Base-by-base conservation (phyloP, 1,140 invertebrate genomes). In the Drosophila trapezifrons region DNA sequence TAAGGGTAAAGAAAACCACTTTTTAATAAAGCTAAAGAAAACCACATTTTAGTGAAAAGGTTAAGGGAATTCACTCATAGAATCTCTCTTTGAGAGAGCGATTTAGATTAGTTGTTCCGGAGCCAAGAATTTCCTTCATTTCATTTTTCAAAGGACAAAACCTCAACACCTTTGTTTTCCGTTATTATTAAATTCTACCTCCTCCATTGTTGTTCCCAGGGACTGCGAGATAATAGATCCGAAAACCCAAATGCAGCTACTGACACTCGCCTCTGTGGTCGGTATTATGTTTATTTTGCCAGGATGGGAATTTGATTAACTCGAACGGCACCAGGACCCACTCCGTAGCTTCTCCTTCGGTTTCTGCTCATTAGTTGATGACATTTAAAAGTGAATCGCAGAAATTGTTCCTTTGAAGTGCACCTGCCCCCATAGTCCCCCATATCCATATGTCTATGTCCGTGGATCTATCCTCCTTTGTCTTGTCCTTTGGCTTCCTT, bases 351-450 rank as follows among this genome's bases (percentile, higher is more conserved):
- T n/a, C n/a, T 22, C 22, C 22, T 35, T 27, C 5, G 42, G 12
- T 27, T 52, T 12, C 15, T 7, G 27, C 37, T 71, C 35, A 71
- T 71, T 71, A 70, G 43, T 27, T 51, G 29, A 52, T 73, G 35
- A 42, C 40, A 54, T 27, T 60, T 18, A 51, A 27, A 62, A 43
- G 29, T 25, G 37, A 29, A n/a, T 71, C 17, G 1, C 43, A 22
- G 65, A 47, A 22, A 52, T 40, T 27, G 17, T 35, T 47, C 37
- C 51, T 55, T 75, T 74, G 42, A 75, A 75, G 59, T 75, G 70
- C 70, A 75, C 55, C 63, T 74, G 51, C 43, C 8, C 22, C 32
- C 10, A 25, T 20, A 35, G 3, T 4, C 29, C 25, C 29, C 29
- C 3, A 38, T 3, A n/a, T n/a, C 13, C 49, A 5, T 35, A 20